These are phyloP conservation scores for Ladona fulva DNA, from an alignment of 1,140 invertebrate genomes.

Conservation along the genomic window DNA sequence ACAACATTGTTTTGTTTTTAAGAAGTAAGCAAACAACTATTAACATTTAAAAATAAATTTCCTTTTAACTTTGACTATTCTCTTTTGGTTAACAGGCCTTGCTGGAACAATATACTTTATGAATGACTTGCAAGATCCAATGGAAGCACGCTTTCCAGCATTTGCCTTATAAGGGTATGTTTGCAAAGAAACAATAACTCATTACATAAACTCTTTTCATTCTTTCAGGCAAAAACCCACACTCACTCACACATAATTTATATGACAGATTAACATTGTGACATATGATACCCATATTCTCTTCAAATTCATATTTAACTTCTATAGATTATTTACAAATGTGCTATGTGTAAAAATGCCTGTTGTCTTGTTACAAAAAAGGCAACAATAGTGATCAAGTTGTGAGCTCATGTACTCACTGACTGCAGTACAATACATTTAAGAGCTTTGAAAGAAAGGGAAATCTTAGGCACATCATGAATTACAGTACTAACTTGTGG, in stretches of 20 bases:
- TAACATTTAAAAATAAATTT: slow-evolving; percentile 14
- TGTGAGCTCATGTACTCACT: slow-evolving; percentile 4
- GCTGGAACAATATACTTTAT: slow-evolving; percentile 62
- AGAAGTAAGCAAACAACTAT: not conserved
- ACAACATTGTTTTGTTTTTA: not conserved
- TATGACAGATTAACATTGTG: slow-evolving; percentile 2
- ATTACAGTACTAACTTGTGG: not conserved
- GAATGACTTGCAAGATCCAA: slow-evolving; percentile 49
- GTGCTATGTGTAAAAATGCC: slow-evolving; percentile 1
- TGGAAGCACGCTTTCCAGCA: slow-evolving; percentile 55
- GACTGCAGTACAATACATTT: not conserved
- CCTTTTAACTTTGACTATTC: slow-evolving; percentile 2
- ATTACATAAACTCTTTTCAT: not conserved
- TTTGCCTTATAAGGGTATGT: slow-evolving; percentile 33
- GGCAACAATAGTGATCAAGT: not conserved
- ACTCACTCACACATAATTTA: slow-evolving; percentile 6
- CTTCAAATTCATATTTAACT: not conserved
- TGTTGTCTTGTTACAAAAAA: slow-evolving; percentile 10
- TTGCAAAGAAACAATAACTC: not conserved
- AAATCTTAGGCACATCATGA: slow-evolving; percentile 9
- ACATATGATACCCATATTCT: not conserved
- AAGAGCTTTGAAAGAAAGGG: slow-evolving; percentile 1
- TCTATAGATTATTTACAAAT: slow-evolving; percentile 8
- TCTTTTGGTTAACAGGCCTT: slow-evolving; percentile 35
- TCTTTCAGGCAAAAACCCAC: slow-evolving; percentile 8